These are phyloP conservation scores for Myotis myotis DNA, from an alignment of 2,797 vertebrate genomes.

Conservation along the genomic window DNA sequence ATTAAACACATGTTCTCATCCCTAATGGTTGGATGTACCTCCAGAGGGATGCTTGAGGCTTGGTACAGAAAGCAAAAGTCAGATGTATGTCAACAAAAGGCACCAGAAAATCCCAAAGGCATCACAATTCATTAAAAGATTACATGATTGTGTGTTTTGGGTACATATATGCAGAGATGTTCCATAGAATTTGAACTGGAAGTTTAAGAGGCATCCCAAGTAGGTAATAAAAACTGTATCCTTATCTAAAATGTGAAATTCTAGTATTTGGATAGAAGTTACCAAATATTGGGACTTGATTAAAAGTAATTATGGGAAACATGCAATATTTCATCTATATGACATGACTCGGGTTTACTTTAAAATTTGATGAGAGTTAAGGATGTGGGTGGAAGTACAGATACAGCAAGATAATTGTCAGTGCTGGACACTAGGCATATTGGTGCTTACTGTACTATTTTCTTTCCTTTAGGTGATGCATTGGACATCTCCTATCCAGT, in stretches of 20 bases:
- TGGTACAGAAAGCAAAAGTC: conserved; percentile 46
- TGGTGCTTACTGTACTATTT: not conserved
- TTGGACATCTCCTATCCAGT: not conserved
- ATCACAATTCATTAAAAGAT: conserved; percentile 32
- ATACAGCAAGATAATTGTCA: not conserved
- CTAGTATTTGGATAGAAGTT: not conserved
- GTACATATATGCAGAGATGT: not conserved
- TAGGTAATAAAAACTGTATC: not conserved
- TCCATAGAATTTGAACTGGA: not conserved
- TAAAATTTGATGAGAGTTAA: not conserved
- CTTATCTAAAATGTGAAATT: conserved; percentile 37
- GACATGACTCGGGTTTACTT: not conserved
- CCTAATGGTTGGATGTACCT: conserved; percentile 42
- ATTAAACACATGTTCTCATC: conserved; percentile 50
- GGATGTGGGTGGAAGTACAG: not conserved
- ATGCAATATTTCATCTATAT: not conserved
- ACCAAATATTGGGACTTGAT: not conserved
- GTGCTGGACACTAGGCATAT: not conserved
- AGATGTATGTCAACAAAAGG: conserved; percentile 36
- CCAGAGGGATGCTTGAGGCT: conserved; percentile 25
- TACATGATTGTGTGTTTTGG: conserved; percentile 21
- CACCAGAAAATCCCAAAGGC: conserved; percentile 1
- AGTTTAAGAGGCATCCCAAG: not conserved
- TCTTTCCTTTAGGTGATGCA: not conserved
- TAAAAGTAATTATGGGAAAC: not conserved